phyloP scores from a whole-genome alignment of 2,797 vertebrate species.

The Coreius guichenoti region DNA sequence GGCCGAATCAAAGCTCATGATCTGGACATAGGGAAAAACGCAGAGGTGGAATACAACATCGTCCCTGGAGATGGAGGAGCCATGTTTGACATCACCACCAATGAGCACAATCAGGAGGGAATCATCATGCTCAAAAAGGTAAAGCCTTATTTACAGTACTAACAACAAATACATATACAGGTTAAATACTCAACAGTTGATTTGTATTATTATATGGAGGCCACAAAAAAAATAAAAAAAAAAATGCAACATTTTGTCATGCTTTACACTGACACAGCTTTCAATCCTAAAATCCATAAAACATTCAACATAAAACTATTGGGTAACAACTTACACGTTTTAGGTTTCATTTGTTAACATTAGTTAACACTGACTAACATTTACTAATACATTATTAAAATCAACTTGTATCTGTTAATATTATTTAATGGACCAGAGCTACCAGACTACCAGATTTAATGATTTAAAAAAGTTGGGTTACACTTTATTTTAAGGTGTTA shows the following conservation, averaged over 20 bases:
- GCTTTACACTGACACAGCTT: not conserved
- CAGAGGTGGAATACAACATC: conserved; percentile 97
- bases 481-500: too few relatives aligned
- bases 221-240: not conserved
- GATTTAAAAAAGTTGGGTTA: too few relatives aligned
- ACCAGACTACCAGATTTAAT: too few relatives aligned
- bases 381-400: too few relatives aligned
- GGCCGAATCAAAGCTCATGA: conserved; percentile 98
- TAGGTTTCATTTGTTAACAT: too few relatives aligned
- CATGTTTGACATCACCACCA: conserved; percentile 94
- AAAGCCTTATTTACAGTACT: conserved; percentile 47
- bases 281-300: not conserved
- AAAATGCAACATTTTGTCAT: not conserved
- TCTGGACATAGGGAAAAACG: conserved; percentile 92
- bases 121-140: conserved; percentile 94
- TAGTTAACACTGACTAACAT: too few relatives aligned
- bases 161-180: conserved; percentile 11
- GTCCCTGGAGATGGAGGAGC: conserved; percentile 95
- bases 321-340: too few relatives aligned
- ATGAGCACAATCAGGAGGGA: conserved; percentile 94
- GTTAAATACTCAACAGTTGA: not conserved
- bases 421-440: too few relatives aligned
- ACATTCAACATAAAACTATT: too few relatives aligned
- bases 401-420: too few relatives aligned
- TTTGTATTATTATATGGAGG: not conserved